Conservation (phyloP, 30 jellyfish, hydroid and myxozoan genomes). For the Clytia hemisphaerica region DNA sequence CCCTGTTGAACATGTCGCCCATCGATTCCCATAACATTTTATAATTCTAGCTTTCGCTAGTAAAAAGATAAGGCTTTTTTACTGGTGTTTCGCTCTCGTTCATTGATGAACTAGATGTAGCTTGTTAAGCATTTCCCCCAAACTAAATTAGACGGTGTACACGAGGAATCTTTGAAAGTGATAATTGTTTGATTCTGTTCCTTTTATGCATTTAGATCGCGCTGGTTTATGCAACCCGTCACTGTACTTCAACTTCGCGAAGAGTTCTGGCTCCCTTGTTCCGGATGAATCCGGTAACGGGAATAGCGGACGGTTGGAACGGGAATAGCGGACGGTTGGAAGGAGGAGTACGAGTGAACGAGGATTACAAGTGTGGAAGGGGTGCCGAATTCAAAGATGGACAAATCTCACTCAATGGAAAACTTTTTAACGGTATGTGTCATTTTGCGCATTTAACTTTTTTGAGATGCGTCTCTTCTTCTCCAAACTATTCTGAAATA, state of each 20-base stretch:
- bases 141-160: too few relatives aligned
- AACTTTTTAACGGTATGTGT: slow-evolving; percentile 44
- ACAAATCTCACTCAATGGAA: slow-evolving; percentile 54
- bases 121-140: too few relatives aligned
- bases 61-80: too few relatives aligned
- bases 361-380: slow-evolving; percentile 58
- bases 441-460: background rate
- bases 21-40: too few relatives aligned
- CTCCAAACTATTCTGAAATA: too few relatives aligned
- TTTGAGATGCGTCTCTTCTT: too few relatives aligned
- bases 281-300: slow-evolving; percentile 63
- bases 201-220: slow-evolving; percentile 13
- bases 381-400: slow-evolving; percentile 71
- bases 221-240: slow-evolving; percentile 82
- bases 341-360: slow-evolving; percentile 51
- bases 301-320: slow-evolving; percentile 44
- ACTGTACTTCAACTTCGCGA: slow-evolving; percentile 72
- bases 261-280: slow-evolving; percentile 41
- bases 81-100: too few relatives aligned
- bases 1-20: too few relatives aligned
- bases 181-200: background rate
- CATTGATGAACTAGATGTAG: too few relatives aligned
- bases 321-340: slow-evolving; percentile 58
- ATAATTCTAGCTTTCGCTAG: too few relatives aligned
- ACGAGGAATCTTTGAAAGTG: background rate